These are phyloP conservation scores for Sylvia atricapilla DNA, from an alignment of 2,113 vertebrate species.

Conservation along the genomic window DNA sequence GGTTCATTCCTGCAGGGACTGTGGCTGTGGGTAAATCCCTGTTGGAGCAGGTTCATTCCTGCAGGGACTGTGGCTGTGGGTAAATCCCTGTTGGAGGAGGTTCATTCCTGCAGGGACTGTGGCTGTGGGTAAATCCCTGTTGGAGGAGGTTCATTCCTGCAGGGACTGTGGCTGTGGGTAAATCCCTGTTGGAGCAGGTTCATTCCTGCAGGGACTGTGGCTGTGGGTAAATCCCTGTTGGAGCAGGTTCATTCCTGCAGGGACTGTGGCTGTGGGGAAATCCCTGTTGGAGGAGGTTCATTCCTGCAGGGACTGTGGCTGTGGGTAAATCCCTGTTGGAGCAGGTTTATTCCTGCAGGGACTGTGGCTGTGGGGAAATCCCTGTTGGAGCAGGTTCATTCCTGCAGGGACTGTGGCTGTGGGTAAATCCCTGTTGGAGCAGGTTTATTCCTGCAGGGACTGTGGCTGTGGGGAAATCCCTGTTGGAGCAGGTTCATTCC, in stretches of 20 bases:
- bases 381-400: neutral
- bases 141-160: neutral
- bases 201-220: neutral
- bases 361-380: neutral
- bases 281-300: too few species aligned
- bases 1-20: neutral
- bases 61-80: neutral
- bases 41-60: neutral
- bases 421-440: neutral
- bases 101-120: neutral
- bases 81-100: neutral
- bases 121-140: neutral
- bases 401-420: neutral
- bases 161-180: neutral
- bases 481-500: neutral
- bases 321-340: neutral
- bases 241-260: neutral
- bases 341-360: neutral
- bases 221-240: neutral
- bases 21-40: neutral
- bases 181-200: neutral
- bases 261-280: too few species aligned
- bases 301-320: neutral
- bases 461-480: too few species aligned
- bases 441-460: neutral